Percentiles rank a stretch among this genome's conserved stretches.
These are phyloP conservation scores for Okamejei kenojei DNA, from an alignment of 2,797 vertebrate species.

Conservation along the genomic window DNA sequence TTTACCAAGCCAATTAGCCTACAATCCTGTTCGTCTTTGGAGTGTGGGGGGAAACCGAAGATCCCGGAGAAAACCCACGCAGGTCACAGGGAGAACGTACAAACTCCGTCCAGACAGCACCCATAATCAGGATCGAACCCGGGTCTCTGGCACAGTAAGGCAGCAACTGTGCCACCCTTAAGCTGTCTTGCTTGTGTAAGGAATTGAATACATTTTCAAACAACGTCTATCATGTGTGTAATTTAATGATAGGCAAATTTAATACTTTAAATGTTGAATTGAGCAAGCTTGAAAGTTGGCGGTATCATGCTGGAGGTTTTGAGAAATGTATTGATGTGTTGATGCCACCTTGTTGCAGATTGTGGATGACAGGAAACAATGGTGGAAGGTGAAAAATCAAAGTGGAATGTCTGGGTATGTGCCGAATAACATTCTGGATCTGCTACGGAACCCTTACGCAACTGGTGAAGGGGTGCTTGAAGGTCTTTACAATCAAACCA, in stretches of 20 bases:
- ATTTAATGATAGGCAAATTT: neutral
- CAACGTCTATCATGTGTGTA: neutral
- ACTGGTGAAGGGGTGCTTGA: conserved; percentile 59
- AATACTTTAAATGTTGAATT: neutral
- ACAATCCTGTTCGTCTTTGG: too few species aligned
- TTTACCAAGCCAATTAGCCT: too few species aligned
- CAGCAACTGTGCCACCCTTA: too few species aligned
- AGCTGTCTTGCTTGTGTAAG: neutral
- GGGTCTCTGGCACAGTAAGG: too few species aligned
- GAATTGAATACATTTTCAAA: neutral
- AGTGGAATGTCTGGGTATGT: conserved; percentile 76
- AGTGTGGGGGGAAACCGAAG: too few species aligned
- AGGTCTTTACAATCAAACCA: conserved; percentile 77
- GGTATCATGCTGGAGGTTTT: neutral
- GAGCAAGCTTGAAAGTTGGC: neutral
- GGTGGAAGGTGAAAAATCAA: conserved; percentile 88
- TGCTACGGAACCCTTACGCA: conserved; percentile 60
- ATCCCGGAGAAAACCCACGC: too few species aligned
- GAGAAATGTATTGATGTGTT: neutral
- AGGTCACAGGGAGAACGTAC: too few species aligned
- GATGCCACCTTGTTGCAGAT: conserved; percentile 60
- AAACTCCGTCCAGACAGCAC: too few species aligned
- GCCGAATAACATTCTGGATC: conserved; percentile 95
- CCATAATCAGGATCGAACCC: too few species aligned
- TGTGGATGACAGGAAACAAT: conserved; percentile 90